Evolutionary conservation across 2,113 vertebrate species (phyloP).

Genomic region (Neoarius graeffei): DNA sequence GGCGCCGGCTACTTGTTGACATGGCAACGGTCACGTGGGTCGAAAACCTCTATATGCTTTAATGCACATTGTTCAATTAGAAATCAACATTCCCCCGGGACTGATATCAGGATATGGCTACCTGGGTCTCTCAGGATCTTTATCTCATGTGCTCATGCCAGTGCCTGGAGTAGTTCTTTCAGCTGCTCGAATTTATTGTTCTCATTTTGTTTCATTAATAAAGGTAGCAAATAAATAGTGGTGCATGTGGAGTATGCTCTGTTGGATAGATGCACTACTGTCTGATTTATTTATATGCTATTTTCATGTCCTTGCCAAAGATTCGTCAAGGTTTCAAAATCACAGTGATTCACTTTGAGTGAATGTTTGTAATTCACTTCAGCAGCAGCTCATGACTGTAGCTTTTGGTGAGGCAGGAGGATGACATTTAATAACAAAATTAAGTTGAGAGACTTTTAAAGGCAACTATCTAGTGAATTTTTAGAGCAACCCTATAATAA

Average conservation of each 20-base stretch:
- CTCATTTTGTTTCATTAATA: constrained; percentile 13
- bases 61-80: constrained; percentile 3
- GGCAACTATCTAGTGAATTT: neutral
- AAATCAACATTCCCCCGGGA: neutral
- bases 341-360: neutral
- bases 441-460: neutral
- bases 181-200: constrained; percentile 1
- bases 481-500: neutral
- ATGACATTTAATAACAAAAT: neutral
- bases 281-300: neutral
- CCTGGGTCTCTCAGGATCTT: neutral
- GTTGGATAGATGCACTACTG: neutral
- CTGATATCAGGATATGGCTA: constrained; percentile 2
- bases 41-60: too few relatives aligned
- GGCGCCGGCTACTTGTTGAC: too few relatives aligned
- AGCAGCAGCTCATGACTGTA: neutral
- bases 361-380: neutral
- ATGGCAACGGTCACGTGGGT: too few relatives aligned
- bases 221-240: constrained; percentile 3
- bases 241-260: constrained; percentile 1
- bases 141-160: neutral
- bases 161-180: neutral
- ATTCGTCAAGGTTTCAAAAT: neutral
- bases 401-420: neutral
- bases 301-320: constrained; percentile 10